phyloP scores from a whole-genome alignment of 2,113 vertebrate genomes.

The Apaloderma vittatum region DNA sequence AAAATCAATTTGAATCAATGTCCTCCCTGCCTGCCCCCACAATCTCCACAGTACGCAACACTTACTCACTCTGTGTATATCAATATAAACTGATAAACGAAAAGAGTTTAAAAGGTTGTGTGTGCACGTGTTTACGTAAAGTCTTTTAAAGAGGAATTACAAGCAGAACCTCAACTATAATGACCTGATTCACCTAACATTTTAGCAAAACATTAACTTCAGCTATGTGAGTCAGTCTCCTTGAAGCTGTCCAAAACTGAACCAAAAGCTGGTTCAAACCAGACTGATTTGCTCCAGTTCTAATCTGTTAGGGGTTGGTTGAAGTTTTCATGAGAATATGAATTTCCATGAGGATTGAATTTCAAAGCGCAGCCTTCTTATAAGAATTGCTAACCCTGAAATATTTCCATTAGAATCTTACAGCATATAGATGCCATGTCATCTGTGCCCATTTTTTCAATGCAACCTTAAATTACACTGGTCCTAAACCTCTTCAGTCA shows the following conservation, averaged over 20 bases:
- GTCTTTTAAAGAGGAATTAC: not conserved
- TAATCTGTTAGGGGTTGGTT: not conserved
- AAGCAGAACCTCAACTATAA: not conserved
- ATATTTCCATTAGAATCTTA: conserved; percentile 40
- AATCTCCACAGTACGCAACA: not conserved
- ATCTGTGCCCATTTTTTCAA: not conserved
- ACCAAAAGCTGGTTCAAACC: conserved; percentile 18
- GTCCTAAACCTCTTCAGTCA: not conserved
- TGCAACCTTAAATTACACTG: not conserved
- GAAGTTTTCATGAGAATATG: conserved; percentile 49
- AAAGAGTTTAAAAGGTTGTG: not conserved
- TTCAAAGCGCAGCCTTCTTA: conserved; percentile 49
- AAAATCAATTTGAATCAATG: not conserved
- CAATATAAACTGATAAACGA: not conserved
- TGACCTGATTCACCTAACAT: not conserved
- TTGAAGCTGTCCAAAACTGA: not conserved
- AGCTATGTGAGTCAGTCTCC: not conserved
- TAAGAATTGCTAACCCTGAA: conserved; percentile 34
- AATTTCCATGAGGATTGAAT: conserved; percentile 50
- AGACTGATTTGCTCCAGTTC: conserved; percentile 23
- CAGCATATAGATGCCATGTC: not conserved
- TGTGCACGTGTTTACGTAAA: not conserved
- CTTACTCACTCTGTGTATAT: not conserved
- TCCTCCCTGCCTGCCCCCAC: rapidly evolving
- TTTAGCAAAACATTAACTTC: not conserved